phyloP scores from a whole-genome alignment of 1,140 invertebrate species.

The Teleogryllus occipitalis region DNA sequence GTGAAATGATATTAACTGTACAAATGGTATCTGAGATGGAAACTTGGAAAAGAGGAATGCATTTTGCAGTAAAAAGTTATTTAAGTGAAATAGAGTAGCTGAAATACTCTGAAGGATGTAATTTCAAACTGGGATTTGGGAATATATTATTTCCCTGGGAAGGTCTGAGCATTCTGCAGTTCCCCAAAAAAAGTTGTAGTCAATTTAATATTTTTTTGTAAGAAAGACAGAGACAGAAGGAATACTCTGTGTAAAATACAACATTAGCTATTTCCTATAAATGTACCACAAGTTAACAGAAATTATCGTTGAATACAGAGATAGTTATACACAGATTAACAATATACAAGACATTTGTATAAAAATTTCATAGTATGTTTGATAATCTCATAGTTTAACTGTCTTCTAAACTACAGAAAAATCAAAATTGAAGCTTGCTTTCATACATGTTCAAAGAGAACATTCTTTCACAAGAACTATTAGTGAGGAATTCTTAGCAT shows the following conservation, averaged over 20 bases:
- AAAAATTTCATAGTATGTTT: neutral
- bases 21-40: too few relatives aligned
- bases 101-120: too few relatives aligned
- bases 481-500: neutral
- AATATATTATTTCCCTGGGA: neutral
- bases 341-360: neutral
- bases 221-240: neutral
- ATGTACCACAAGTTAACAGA: neutral
- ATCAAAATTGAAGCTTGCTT: neutral
- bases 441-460: neutral
- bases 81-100: too few relatives aligned
- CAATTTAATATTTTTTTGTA: neutral
- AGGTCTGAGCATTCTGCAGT: neutral
- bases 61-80: too few relatives aligned
- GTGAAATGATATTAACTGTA: too few relatives aligned
- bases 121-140: too few relatives aligned
- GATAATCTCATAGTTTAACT: neutral
- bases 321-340: neutral
- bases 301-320: neutral
- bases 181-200: neutral
- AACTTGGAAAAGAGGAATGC: too few relatives aligned
- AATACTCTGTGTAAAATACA: neutral
- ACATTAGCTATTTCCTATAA: slow-evolving; percentile 5
- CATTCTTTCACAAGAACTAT: neutral
- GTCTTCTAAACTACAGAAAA: neutral